Evolutionary conservation across 2,797 vertebrate genomes (phyloP).

Genomic region (Mormyrus proboscirostris): DNA sequence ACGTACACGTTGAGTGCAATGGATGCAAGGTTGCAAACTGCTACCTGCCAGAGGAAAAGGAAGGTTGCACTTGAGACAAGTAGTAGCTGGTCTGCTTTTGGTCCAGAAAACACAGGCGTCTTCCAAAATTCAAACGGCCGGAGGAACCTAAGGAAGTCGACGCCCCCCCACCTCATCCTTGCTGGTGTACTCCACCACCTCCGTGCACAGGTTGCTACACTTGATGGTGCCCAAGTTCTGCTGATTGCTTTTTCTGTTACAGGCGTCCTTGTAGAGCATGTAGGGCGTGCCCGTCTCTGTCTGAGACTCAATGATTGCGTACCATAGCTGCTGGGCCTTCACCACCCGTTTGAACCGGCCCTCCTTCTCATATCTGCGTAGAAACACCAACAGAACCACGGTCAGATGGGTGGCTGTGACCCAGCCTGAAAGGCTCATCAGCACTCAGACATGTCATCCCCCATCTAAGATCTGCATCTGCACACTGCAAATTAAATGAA

Average conservation of each 20-base stretch:
- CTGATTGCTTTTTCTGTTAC: conserved; percentile 96
- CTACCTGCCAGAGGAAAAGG: conserved; percentile 41
- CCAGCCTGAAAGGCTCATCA: background rate
- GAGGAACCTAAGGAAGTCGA: background rate
- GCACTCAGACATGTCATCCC: background rate
- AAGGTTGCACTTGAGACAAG: background rate
- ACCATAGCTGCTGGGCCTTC: conserved; percentile 94
- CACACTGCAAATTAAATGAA: background rate
- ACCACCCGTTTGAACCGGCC: conserved; percentile 78
- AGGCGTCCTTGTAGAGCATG: conserved; percentile 97
- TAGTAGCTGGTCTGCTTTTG: background rate
- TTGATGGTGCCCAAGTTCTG: conserved; percentile 97
- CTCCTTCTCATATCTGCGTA: conserved; percentile 75
- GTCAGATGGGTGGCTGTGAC: background rate
- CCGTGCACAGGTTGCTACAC: conserved; percentile 92
- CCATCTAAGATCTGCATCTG: background rate
- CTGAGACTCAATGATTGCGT: conserved; percentile 93
- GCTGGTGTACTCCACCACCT: conserved; percentile 90
- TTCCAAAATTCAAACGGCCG: background rate
- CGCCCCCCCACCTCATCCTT: conserved; percentile 70
- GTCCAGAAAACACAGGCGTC: background rate
- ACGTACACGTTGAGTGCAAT: conserved; percentile 95
- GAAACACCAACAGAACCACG: background rate
- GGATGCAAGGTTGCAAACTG: conserved; percentile 93
- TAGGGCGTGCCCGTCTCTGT: conserved; percentile 94